Evolutionary conservation across 2,888 invertebrate species (phyloP), one percentile per base, ranked within the genome.

Genomic region (Drosophila neonasuta): DNA sequence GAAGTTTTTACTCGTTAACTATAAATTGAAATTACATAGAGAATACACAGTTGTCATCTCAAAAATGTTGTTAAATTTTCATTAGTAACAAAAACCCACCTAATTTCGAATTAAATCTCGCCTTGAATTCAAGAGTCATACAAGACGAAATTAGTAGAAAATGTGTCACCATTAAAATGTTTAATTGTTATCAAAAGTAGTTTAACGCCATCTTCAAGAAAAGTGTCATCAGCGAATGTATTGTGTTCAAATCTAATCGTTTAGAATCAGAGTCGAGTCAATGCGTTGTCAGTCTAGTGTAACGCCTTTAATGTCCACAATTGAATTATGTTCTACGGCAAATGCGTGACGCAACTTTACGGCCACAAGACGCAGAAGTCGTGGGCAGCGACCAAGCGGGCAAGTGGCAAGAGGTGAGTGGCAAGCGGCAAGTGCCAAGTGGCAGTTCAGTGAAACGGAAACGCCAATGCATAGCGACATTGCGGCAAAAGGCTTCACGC

Each of bases 401-500:
- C 5, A 10, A 32, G 17, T 20, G 20, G 20, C 20, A 20, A 20
- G 20, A 20, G 20, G 20, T 20, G 20, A 30, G 52, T 1, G 41
- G 15, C 30, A 17, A 42, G 41, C 2, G 45, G 55, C 45, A 56
- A 46, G 51, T 3, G 32, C 42, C 50, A 62, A 51, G 36, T 13
- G 41, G 44, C 50, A 52, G 46, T 17, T 56, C 45, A 56, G 36
- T 56, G 59, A 57, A 73, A 69, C 74, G 74, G 74, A 73, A 73
- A 69, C 60, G 69, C n/a, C 48, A 68, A 54, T 59, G 59, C 46
- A 57, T 17, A 57, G 49, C 46, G 60, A 58, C 60, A 69, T 56
- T 60, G 74, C 58, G 65, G 64, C 49, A 54, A 60, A 56, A 67
- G 60, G 60, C 74, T 29, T 54, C 74, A 54, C 8, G 74, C 67